Conservation (phyloP, 2,888 invertebrate species). For the Seira musarum region DNA sequence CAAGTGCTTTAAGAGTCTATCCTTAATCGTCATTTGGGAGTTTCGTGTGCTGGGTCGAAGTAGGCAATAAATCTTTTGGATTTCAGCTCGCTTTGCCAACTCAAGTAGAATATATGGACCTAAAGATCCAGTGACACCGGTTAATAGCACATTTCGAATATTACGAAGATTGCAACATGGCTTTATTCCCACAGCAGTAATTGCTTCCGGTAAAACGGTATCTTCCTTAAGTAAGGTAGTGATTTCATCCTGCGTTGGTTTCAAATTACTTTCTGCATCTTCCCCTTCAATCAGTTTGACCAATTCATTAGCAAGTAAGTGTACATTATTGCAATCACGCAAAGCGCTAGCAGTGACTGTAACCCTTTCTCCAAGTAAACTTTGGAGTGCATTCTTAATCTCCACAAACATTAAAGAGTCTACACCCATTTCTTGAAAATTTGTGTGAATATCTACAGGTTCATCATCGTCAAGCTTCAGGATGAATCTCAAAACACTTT, state of each 20-base stretch:
- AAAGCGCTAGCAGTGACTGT: slow-evolving; percentile 39
- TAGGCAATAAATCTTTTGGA: slow-evolving; percentile 52
- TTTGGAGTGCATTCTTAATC: slow-evolving; percentile 54
- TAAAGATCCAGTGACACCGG: slow-evolving; percentile 63
- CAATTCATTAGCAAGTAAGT: slow-evolving; percentile 31
- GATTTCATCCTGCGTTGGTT: slow-evolving; percentile 41
- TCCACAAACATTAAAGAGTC: slow-evolving; percentile 63
- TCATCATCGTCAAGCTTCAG: slow-evolving; percentile 42
- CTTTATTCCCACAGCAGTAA: slow-evolving; percentile 16
- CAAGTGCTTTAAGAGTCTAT: slow-evolving; percentile 26
- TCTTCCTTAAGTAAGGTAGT: slow-evolving; percentile 38
- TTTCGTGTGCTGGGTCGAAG: slow-evolving; percentile 39
- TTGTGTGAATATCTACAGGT: slow-evolving; percentile 60
- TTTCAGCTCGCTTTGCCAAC: slow-evolving; percentile 28
- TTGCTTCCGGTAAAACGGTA: slow-evolving; percentile 14
- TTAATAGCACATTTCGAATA: slow-evolving; percentile 55
- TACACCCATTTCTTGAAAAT: slow-evolving; percentile 61
- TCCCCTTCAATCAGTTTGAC: slow-evolving; percentile 41
- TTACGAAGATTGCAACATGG: no score
- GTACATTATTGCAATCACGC: slow-evolving; percentile 44
- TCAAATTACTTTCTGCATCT: slow-evolving; percentile 14
- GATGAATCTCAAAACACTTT: no score
- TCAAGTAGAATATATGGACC: slow-evolving; percentile 58
- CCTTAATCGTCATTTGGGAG: slow-evolving; percentile 14
- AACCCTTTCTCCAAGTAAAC: slow-evolving; percentile 42